Evolutionary conservation across 2,797 vertebrate species (phyloP).

Genomic region (Sebastolobus altivelis): DNA sequence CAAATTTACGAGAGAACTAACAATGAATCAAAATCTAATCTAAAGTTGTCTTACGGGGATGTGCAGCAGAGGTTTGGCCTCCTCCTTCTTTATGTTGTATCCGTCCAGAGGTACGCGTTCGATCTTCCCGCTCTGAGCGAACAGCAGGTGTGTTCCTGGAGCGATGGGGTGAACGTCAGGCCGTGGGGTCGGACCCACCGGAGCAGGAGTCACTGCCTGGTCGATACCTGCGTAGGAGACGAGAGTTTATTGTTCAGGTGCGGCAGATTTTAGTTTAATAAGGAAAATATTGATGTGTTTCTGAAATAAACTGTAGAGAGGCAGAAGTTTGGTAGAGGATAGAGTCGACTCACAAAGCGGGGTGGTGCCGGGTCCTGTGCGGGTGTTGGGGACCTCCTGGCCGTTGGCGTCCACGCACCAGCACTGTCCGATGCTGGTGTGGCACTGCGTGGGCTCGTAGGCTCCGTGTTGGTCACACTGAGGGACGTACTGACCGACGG

Average conservation of each 20-base stretch:
- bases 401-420: conserved; percentile 93
- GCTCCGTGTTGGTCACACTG: conserved; percentile 89
- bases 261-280: not conserved
- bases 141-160: conserved; percentile 89
- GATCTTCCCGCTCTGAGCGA: conserved; percentile 94
- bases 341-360: conserved; percentile 75
- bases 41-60: conserved; percentile 86
- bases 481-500: conserved; percentile 82
- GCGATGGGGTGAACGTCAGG: conserved; percentile 87
- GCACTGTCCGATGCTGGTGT: conserved; percentile 86
- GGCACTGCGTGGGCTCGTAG: conserved; percentile 91
- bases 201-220: conserved; percentile 75
- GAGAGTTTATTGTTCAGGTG: not conserved
- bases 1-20: not conserved
- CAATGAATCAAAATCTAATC: not conserved
- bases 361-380: conserved; percentile 78
- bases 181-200: conserved; percentile 87
- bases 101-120: conserved; percentile 90
- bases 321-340: not conserved
- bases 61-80: conserved; percentile 89
- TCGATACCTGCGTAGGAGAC: conserved; percentile 83
- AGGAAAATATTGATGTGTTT: too few relatives aligned
- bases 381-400: conserved; percentile 88
- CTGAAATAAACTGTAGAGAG: not conserved
- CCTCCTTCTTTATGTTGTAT: conserved; percentile 84